Percentiles rank a stretch among this genome's conserved stretches.
Evolutionary conservation across 2,113 vertebrate species (phyloP).

Genomic region (Leiothrix lutea): DNA sequence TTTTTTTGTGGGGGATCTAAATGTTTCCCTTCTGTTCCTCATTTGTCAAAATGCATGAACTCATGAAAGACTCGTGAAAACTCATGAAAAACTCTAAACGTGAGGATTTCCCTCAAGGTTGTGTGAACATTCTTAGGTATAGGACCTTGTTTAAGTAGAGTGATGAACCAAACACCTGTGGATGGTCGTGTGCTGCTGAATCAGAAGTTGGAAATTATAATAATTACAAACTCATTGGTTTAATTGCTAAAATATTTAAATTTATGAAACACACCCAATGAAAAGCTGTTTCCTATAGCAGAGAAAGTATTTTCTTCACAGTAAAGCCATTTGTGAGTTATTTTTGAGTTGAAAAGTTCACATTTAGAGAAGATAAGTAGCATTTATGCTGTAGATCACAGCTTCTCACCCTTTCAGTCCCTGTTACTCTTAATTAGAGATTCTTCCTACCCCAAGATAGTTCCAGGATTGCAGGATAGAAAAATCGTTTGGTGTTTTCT

Average conservation of each 20-base stretch:
- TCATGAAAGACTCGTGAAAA: neutral
- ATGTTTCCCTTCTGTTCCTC: neutral
- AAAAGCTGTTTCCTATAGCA: neutral
- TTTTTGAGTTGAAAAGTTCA: neutral
- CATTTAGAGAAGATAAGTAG: neutral
- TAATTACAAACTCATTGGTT: neutral
- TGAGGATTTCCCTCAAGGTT: neutral
- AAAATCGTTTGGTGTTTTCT: neutral
- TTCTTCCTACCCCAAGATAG: neutral
- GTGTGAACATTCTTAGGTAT: neutral
- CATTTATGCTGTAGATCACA: neutral
- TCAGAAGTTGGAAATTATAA: neutral
- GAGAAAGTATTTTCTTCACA: neutral
- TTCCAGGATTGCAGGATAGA: neutral
- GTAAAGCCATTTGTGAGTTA: neutral
- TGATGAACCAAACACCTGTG: neutral
- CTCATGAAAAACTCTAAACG: neutral
- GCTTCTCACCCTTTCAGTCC: neutral
- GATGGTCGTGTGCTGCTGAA: neutral
- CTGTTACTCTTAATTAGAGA: neutral
- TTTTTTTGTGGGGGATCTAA: neutral
- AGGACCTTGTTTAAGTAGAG: neutral
- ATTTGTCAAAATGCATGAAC: neutral
- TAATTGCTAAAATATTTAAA: neutral
- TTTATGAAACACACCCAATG: accelerated